phyloP scores from a whole-genome alignment of 2,888 invertebrate genomes.

The Cryptocheilus praepositus region DNA sequence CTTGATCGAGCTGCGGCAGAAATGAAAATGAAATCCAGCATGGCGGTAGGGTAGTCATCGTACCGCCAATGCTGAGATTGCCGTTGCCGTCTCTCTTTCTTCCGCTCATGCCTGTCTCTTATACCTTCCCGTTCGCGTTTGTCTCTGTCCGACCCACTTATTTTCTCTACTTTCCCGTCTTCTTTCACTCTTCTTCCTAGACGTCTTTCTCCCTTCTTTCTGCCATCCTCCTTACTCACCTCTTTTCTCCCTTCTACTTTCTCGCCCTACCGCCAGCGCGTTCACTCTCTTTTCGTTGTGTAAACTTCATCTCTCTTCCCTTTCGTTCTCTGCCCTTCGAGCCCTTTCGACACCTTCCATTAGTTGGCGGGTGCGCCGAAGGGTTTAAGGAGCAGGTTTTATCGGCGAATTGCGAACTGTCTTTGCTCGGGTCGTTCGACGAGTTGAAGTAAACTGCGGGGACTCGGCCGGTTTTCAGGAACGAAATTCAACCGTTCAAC shows the following conservation, averaged over 20 bases:
- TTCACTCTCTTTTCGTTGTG: constrained; percentile 30
- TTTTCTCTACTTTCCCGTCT: not conserved
- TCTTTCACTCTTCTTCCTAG: not conserved
- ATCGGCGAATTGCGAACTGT: constrained; percentile 43
- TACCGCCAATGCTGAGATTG: constrained; percentile 46
- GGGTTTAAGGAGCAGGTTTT: constrained; percentile 50
- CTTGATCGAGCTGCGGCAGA: constrained; percentile 29
- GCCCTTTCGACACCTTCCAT: constrained; percentile 59
- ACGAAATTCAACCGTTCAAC: constrained; percentile 31
- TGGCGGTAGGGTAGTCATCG: constrained; percentile 43
- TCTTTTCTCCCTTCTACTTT: not conserved
- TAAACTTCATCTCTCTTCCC: constrained; percentile 45
- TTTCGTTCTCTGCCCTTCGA: constrained; percentile 39
- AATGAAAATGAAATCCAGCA: constrained; percentile 55
- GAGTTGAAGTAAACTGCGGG: constrained; percentile 47
- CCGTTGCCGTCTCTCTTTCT: constrained; percentile 35
- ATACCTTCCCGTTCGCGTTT: constrained; percentile 9
- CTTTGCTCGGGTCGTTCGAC: constrained; percentile 36
- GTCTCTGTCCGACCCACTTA: not conserved
- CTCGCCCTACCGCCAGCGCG: not conserved
- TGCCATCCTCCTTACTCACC: constrained; percentile 12
- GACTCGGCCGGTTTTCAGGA: constrained; percentile 29
- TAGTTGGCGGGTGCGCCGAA: constrained; percentile 49
- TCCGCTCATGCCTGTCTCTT: constrained; percentile 6
- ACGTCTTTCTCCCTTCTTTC: constrained; percentile 5